Conservation (phyloP, 2,888 invertebrate species). For the Crossocerus cetratus region DNA sequence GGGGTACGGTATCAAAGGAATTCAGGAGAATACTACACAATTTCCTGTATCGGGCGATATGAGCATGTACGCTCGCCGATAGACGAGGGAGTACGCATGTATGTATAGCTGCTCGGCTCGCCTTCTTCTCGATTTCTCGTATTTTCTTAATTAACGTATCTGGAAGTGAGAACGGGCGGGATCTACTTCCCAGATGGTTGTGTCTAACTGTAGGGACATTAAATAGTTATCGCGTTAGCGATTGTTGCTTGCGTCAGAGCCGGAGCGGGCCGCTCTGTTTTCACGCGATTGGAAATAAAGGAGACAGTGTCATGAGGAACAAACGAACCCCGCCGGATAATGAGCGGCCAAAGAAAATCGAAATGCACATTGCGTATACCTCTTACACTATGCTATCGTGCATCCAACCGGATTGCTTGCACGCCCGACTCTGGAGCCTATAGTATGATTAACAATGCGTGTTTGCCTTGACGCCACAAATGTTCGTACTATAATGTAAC, state of each 20-base stretch:
- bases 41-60: too few relatives aligned
- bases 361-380: conserved; percentile 9
- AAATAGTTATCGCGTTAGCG: conserved; percentile 42
- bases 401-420: conserved; percentile 49
- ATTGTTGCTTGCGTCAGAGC: conserved; percentile 50
- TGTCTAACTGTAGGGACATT: conserved; percentile 41
- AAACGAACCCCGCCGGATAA: conserved; percentile 47
- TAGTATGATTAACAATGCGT: too few relatives aligned
- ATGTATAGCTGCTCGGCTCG: too few relatives aligned
- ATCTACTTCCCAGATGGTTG: conserved; percentile 35
- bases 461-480: too few relatives aligned
- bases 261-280: conserved; percentile 41
- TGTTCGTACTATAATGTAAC: background rate
- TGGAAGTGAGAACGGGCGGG: background rate
- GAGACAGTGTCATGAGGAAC: conserved; percentile 34
- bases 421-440: conserved; percentile 51
- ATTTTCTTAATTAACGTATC: conserved; percentile 33
- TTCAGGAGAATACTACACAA: too few relatives aligned
- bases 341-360: conserved; percentile 45
- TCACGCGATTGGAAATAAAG: conserved; percentile 49
- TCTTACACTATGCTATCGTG: conserved; percentile 26
- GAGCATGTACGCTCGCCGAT: too few relatives aligned
- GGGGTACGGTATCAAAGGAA: too few relatives aligned
- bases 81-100: too few relatives aligned
- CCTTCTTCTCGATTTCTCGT: conserved; percentile 15